Evolutionary conservation across 1,140 invertebrate genomes (phyloP), one percentile per base, ranked within the genome.

Genomic region (Trichogramma pretiosum): DNA sequence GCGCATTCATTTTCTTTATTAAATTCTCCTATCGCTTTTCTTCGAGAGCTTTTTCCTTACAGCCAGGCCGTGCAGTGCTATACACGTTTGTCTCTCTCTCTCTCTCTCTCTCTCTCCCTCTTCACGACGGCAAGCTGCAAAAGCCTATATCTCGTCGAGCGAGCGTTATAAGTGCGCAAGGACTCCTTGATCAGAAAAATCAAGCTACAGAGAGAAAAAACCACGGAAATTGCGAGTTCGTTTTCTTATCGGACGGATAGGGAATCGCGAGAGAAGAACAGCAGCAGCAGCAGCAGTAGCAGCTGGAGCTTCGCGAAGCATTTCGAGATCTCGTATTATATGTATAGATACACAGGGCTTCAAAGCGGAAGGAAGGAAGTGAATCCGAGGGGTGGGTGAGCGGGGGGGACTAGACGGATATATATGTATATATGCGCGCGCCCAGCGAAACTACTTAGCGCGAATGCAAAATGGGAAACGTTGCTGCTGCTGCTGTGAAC

Each of bases 401-500:
- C 24, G 30, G 33, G 24, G 10, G 46, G 45, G 37, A 19, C n/a
- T 14, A n/a, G 23, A 41, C 14, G 23, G 10, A 13, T 14, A 10
- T 7, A 5, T 19, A 16, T 10, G 37, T 52, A 54, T 50, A 56
- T 54, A n/a, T n/a, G n/a, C n/a, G n/a, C 10, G 14, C 8, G 17
- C n/a, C 23, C n/a, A 33, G 10, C 35, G 41, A 54, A 61, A 54
- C 62, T 62, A 63, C 62, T 67, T 65, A 67, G 62, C 60, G 60
- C 55, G 57, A 58, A 60, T 63, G 65, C 57, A 65, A 65, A 69
- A 67, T 68, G 63, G 61, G n/a, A n/a, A 66, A 49, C 39, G 23
- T 30, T 23, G 33, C 17, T n/a, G n/a, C n/a, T n/a, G n/a, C n/a
- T n/a, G n/a, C n/a, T n/a, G n/a, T n/a, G n/a, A 49, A 60, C 57